phyloP scores from a whole-genome alignment of 2,113 vertebrate species.

The Tenrec ecaudatus region DNA sequence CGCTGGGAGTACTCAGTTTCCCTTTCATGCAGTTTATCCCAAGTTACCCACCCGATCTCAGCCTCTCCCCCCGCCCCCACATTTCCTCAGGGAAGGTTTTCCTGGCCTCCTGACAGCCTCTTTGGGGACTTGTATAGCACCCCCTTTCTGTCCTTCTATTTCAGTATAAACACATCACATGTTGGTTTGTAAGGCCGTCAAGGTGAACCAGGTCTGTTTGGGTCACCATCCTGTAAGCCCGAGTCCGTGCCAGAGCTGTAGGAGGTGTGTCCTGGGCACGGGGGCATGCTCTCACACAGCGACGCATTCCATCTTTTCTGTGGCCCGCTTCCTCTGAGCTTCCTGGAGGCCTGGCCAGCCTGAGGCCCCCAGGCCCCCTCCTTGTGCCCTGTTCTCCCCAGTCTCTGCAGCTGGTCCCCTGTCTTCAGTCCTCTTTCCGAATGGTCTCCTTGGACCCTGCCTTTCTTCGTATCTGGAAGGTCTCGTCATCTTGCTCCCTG shows the following conservation, averaged over 20 bases:
- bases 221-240: not conserved
- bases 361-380: not conserved
- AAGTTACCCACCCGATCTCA: not conserved
- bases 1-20: not conserved
- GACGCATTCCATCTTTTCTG: not conserved
- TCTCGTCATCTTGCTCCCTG: not conserved
- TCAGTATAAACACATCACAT: not conserved
- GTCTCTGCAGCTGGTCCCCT: not conserved
- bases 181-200: not conserved
- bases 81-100: constrained; percentile 44
- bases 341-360: not conserved
- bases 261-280: not conserved
- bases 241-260: fast-evolving
- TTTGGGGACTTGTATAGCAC: not conserved
- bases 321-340: not conserved
- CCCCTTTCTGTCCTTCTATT: not conserved
- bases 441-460: not conserved
- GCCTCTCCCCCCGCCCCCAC: not conserved
- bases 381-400: not conserved
- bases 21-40: not conserved
- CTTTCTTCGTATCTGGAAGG: not conserved
- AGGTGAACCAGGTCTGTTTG: not conserved
- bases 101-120: not conserved
- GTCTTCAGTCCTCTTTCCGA: not conserved
- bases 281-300: not conserved